Conservation (phyloP, 2,888 invertebrate species). For the Acleris holmiana region DNA sequence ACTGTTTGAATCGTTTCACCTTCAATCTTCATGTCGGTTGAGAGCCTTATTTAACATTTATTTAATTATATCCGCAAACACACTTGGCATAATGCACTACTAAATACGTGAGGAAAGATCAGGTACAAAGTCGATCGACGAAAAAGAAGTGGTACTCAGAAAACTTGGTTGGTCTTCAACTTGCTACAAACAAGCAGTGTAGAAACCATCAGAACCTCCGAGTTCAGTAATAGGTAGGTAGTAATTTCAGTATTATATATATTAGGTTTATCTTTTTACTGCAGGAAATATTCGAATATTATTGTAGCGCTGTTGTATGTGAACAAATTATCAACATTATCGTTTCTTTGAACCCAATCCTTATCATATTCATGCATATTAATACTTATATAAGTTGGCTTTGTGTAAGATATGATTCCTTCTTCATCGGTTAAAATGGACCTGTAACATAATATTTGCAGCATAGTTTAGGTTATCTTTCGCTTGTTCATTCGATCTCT, state of each 20-base stretch:
- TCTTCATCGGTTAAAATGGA: slow-evolving; percentile 62
- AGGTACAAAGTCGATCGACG: background rate
- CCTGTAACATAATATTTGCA: slow-evolving; percentile 68
- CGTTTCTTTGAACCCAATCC: slow-evolving; percentile 10
- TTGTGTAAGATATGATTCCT: slow-evolving; percentile 50
- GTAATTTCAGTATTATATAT: too few relatives aligned
- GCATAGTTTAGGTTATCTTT: slow-evolving; percentile 35
- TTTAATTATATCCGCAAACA: background rate
- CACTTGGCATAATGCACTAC: background rate
- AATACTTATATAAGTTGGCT: slow-evolving; percentile 42
- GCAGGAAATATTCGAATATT: too few relatives aligned
- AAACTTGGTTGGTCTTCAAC: too few relatives aligned
- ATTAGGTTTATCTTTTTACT: too few relatives aligned
- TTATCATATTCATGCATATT: slow-evolving; percentile 26
- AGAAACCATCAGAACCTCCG: too few relatives aligned
- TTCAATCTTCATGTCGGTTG: background rate
- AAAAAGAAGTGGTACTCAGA: too few relatives aligned
- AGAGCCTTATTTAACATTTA: background rate
- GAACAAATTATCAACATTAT: background rate
- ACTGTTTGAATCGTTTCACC: background rate
- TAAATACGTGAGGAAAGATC: slow-evolving; percentile 8
- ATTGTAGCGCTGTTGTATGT: background rate
- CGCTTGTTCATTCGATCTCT: background rate
- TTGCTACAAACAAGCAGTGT: too few relatives aligned
- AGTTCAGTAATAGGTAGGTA: too few relatives aligned